phyloP scores from a whole-genome alignment of 2,113 vertebrate genomes.

The Bubalus kerabau region DNA sequence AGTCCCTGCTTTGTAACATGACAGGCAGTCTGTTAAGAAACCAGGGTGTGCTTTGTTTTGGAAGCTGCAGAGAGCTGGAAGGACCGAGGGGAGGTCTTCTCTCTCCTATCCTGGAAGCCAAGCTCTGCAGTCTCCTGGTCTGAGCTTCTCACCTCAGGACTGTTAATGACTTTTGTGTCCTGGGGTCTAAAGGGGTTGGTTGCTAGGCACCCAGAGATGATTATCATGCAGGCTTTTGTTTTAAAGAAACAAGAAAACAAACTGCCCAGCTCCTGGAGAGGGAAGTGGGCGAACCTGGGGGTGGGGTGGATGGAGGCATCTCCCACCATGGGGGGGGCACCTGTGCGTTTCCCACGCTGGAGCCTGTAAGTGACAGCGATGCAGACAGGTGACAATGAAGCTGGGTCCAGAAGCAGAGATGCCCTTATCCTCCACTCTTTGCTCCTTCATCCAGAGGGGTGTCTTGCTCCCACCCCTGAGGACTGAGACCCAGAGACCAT shows the following conservation, averaged over 20 bases:
- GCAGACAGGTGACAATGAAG: background rate
- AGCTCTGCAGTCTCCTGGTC: background rate
- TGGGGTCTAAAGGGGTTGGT: conserved; percentile 8
- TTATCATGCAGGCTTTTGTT: conserved; percentile 5
- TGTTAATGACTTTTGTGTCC: conserved; percentile 11
- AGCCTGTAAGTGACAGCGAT: background rate
- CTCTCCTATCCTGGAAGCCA: background rate
- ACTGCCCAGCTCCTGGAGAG: background rate
- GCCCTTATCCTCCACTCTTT: background rate
- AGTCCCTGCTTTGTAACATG: background rate
- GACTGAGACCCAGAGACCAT: background rate
- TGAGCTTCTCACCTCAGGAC: background rate
- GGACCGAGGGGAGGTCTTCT: fast-evolving
- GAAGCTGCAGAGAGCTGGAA: background rate
- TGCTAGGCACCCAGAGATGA: conserved; percentile 52
- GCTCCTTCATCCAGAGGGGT: background rate
- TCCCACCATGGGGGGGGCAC: no score
- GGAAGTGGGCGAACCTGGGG: background rate
- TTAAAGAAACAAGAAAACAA: conserved; percentile 42
- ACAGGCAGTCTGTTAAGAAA: background rate
- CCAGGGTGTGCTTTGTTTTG: background rate
- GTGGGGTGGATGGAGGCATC: fast-evolving
- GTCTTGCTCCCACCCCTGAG: background rate
- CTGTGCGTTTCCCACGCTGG: background rate
- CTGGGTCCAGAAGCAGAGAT: background rate